These are phyloP conservation scores for Odontesthes bonariensis DNA, from an alignment of 2,113 vertebrate genomes.

Conservation along the genomic window DNA sequence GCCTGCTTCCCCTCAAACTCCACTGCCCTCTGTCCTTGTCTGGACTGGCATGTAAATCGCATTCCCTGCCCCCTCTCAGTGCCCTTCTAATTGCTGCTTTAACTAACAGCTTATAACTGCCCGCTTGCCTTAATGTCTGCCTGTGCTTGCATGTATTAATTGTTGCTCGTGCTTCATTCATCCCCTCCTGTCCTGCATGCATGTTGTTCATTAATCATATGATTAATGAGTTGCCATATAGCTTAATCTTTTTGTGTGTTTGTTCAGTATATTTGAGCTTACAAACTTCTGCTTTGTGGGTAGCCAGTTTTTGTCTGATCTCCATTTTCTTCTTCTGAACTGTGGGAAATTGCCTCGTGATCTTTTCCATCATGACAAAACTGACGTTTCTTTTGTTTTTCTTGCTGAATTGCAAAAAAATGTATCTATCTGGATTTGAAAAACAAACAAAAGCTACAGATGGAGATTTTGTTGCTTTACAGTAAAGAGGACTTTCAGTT, in stretches of 20 bases:
- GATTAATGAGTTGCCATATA: slow-evolving; percentile 6
- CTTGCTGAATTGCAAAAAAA: slow-evolving; percentile 1
- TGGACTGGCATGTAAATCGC: slow-evolving; percentile 54
- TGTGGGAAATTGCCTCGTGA: slow-evolving; percentile 2
- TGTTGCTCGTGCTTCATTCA: slow-evolving; percentile 34
- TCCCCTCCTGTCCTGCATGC: slow-evolving; percentile 38
- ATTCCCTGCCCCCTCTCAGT: slow-evolving; percentile 24
- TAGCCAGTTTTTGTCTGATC: not conserved
- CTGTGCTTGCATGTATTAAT: slow-evolving; percentile 36
- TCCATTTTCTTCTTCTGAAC: not conserved
- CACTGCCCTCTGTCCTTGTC: slow-evolving; percentile 54
- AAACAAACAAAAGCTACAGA: slow-evolving; percentile 9
- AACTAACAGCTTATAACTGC: slow-evolving; percentile 57
- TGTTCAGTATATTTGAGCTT: slow-evolving; percentile 26
- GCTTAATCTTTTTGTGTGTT: slow-evolving; percentile 5
- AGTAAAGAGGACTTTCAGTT: no score
- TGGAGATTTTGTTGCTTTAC: not conserved
- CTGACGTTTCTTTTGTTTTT: slow-evolving; percentile 4
- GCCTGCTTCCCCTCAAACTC: slow-evolving; percentile 75
- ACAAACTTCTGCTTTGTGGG: slow-evolving; percentile 4
- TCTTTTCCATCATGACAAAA: not conserved
- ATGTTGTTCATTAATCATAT: slow-evolving; percentile 11
- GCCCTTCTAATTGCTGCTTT: slow-evolving; percentile 57
- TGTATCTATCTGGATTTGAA: no score
- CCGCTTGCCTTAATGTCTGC: slow-evolving; percentile 47